Conservation (phyloP, 2,888 invertebrate genomes). For the Himalopsyche japonica region DNA sequence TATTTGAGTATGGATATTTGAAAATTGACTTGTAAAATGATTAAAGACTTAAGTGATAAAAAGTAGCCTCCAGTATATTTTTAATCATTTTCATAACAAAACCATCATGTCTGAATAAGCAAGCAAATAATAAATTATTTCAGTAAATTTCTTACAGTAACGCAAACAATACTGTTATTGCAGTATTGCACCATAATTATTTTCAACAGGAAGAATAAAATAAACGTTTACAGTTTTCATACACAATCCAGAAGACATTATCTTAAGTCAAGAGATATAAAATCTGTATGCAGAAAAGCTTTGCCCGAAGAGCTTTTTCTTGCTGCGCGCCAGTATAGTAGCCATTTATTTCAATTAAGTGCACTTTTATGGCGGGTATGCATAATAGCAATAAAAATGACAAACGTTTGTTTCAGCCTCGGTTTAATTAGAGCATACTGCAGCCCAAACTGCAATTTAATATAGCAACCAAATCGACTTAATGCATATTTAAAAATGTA, state of each 20-base stretch:
- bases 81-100: too few relatives aligned
- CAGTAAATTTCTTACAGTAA: background rate
- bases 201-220: background rate
- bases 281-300: background rate
- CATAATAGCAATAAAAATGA: background rate
- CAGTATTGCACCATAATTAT: background rate
- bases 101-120: too few relatives aligned
- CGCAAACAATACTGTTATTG: background rate
- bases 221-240: background rate
- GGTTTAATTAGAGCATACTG: background rate
- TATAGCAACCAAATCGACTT: background rate
- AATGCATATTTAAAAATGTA: background rate
- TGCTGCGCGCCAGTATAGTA: background rate
- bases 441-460: slow-evolving; percentile 4
- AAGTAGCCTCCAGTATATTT: too few relatives aligned
- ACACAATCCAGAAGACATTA: background rate
- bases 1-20: too few relatives aligned
- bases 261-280: background rate
- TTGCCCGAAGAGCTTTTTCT: background rate
- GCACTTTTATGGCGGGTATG: background rate
- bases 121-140: too few relatives aligned
- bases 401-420: background rate
- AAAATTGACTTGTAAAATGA: too few relatives aligned
- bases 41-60: too few relatives aligned
- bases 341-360: slow-evolving; percentile 3